Percentiles rank a stretch among this genome's conserved stretches.
Evolutionary conservation across 2,888 invertebrate species (phyloP).

Genomic region (Harpalus rubripes): DNA sequence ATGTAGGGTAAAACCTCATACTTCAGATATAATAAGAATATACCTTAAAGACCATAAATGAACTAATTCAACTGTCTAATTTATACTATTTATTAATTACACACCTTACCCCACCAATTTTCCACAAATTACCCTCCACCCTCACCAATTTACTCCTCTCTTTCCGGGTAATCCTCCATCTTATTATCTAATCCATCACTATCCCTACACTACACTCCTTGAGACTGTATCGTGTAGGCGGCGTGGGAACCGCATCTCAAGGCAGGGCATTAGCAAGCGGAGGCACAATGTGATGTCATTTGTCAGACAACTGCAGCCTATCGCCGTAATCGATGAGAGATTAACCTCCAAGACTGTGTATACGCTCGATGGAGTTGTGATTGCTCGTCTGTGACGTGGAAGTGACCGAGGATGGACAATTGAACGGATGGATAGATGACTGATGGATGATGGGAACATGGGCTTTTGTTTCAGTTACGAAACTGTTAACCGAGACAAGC

Average conservation of each 20-base stretch:
- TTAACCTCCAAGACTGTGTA: conserved; percentile 22
- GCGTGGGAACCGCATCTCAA: conserved; percentile 45
- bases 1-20: too few relatives aligned
- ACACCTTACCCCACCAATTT: too few relatives aligned
- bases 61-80: too few relatives aligned
- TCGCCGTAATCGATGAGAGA: conserved; percentile 29
- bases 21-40: too few relatives aligned
- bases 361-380: neutral
- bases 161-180: neutral
- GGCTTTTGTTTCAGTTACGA: too few relatives aligned
- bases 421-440: neutral
- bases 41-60: too few relatives aligned
- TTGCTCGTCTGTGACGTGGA: neutral
- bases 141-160: too few relatives aligned
- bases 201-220: neutral
- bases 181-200: conserved; percentile 4
- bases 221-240: conserved; percentile 10
- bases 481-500: too few relatives aligned
- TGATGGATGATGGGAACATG: neutral
- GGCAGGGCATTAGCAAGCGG: conserved; percentile 30
- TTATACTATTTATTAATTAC: too few relatives aligned
- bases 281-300: conserved; percentile 41
- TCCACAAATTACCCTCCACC: too few relatives aligned
- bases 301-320: conserved; percentile 11
- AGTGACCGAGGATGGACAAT: neutral